Conservation (phyloP, 2,113 vertebrate species). For the Dromas ardeola region DNA sequence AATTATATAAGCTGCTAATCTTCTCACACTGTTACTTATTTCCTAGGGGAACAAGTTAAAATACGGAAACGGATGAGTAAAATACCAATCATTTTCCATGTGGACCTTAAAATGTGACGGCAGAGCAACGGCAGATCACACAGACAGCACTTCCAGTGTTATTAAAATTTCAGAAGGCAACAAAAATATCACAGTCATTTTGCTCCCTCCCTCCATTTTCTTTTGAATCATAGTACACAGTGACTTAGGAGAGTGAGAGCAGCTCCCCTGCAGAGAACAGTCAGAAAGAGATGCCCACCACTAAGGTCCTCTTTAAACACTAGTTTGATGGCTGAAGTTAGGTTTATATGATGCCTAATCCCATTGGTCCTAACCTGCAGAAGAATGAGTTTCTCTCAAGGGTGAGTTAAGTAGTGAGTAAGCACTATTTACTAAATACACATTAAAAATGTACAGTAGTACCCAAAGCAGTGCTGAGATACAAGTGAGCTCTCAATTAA, state of each 20-base stretch:
- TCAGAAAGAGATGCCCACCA: neutral
- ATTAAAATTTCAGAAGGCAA: neutral
- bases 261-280: neutral
- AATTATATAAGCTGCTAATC: neutral
- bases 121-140: neutral
- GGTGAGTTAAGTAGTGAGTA: neutral
- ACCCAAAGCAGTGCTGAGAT: neutral
- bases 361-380: neutral
- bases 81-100: neutral
- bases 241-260: neutral
- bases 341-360: neutral
- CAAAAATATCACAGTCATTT: neutral
- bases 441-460: neutral
- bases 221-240: neutral
- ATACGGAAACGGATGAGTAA: neutral
- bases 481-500: neutral
- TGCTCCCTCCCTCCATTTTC: fast-evolving
- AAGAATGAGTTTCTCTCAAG: neutral
- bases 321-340: neutral
- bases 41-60: neutral
- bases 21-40: neutral
- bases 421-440: neutral
- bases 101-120: neutral
- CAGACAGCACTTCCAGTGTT: neutral
- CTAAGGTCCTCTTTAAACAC: neutral